These are phyloP conservation scores for Perodicticus potto DNA, from an alignment of 2,797 vertebrate species.

Conservation along the genomic window DNA sequence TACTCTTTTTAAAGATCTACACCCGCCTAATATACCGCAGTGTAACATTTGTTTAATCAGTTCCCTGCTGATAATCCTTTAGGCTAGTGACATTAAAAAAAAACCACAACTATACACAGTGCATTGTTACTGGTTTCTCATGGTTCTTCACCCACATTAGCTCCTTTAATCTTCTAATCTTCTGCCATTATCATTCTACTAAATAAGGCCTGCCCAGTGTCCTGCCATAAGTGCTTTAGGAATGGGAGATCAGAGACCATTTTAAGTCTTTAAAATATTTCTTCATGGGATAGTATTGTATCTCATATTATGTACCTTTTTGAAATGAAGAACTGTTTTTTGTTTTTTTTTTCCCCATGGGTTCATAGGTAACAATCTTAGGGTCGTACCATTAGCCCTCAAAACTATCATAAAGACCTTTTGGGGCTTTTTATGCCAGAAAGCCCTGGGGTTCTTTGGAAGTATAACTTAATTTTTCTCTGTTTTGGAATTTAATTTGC, in stretches of 20 bases:
- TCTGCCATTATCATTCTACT: background rate
- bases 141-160: background rate
- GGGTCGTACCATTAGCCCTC: background rate
- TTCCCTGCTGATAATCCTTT: slow-evolving; percentile 10
- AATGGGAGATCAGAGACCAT: background rate
- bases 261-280: background rate
- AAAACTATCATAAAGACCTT: background rate
- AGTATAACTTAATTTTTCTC: slow-evolving; percentile 24
- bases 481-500: slow-evolving; percentile 63
- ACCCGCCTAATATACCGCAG: background rate
- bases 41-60: background rate
- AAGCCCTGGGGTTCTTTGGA: background rate
- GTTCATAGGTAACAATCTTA: background rate
- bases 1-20: slow-evolving; percentile 12
- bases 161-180: background rate
- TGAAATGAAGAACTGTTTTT: background rate
- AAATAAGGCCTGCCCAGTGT: background rate
- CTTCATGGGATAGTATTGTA: background rate
- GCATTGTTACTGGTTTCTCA: background rate
- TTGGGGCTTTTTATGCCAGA: slow-evolving; percentile 35
- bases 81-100: background rate
- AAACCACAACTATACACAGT: background rate
- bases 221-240: background rate
- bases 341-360: too few species aligned
- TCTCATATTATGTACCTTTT: background rate